Evolutionary conservation across 2,888 invertebrate species (phyloP).

Genomic region (Eustalomyia histrio): DNA sequence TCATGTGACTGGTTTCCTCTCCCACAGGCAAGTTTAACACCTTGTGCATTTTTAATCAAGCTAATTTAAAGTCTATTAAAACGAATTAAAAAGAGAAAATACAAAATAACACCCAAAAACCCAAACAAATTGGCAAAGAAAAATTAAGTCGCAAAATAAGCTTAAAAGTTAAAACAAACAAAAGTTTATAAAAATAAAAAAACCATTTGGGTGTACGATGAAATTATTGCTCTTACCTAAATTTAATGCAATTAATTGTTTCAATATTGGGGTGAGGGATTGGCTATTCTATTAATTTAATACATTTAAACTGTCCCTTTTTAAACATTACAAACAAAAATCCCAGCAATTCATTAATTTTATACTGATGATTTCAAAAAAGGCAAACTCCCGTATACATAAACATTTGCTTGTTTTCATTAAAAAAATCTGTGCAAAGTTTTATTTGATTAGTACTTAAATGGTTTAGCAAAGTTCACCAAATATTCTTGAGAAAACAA

Average conservation of each 20-base stretch:
- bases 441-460: neutral
- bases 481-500: too few relatives aligned
- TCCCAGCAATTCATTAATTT: neutral
- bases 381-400: neutral
- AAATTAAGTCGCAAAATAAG: neutral
- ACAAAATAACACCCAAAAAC: neutral
- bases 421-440: neutral
- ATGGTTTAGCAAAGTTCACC: neutral
- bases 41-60: too few relatives aligned
- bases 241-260: neutral
- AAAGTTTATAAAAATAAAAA: neutral
- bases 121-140: neutral
- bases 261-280: neutral
- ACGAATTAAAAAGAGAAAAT: neutral
- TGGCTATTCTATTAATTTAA: neutral
- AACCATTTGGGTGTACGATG: neutral
- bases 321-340: neutral
- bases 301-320: neutral
- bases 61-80: neutral
- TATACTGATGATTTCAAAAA: neutral
- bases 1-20: too few relatives aligned
- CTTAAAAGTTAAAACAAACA: neutral
- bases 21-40: too few relatives aligned
- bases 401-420: neutral
- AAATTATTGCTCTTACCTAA: neutral